Base-by-base conservation (phyloP, 2,113 vertebrate genomes). In the Anolis carolinensis region DNA sequence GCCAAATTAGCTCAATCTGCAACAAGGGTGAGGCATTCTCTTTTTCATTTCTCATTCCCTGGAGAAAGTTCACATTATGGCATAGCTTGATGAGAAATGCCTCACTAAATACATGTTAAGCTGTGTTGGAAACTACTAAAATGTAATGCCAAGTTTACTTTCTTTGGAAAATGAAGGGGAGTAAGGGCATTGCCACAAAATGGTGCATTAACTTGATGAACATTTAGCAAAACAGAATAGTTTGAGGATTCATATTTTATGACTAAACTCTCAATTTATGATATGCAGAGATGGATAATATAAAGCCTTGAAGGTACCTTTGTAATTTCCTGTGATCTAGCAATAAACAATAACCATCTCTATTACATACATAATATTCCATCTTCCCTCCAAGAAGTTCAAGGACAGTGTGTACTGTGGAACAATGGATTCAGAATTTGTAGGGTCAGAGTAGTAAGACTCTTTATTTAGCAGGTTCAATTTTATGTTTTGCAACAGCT, bases 61-160 rank as follows among this genome's bases (percentile, higher is more conserved):
- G 55, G 30, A 50, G 71, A 81, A 65, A 36, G 30, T 74, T 48
- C 23, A n/a, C 50, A 83, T 73, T 75, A 2, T 14, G 6, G 50
- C 67, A 65, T 21, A 65, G 65, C 52, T 79, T 63, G 20, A 11
- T 30, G 67, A 68, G 71, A 70, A 84, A 75, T 75, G 27, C 18
- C 23, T 83, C 65, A 50, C 16, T 85, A 85, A 79, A 85, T 48
- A 67, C 70, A 30, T 85, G 30, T 81, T 81, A 30, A 65, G 32
- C 71, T 78, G 23, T 62, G 32, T 23, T 77, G 21, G 25, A 67
- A n/a, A 50, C 62, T 65, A 59, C 73, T 86, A 80, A 86, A 86
- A 86, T 50, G 25, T 25, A 74, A 34, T 21, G 8, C 30, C 44
- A 62, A 59, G 5, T 72, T 44, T 44, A 72, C 39, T 73, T 70